A percentile compares a stretch with the other conserved stretches of the same genome.
Conservation (phyloP, 2,797 vertebrate species). For the Anas capensis region DNA sequence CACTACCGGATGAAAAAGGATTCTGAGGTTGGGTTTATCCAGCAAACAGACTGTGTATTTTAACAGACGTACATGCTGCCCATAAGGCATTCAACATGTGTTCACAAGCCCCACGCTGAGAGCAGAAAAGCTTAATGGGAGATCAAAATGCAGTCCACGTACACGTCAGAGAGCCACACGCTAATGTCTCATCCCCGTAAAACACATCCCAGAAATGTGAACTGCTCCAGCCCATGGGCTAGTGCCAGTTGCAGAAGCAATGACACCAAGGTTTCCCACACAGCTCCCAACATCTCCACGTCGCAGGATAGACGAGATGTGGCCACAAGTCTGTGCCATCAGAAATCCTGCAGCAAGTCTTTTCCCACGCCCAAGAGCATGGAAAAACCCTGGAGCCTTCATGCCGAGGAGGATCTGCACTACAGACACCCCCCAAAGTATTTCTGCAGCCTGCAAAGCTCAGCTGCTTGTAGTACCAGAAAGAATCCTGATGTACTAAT, state of each 20-base stretch:
- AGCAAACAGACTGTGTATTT: background rate
- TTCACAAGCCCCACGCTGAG: background rate
- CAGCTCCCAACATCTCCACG: background rate
- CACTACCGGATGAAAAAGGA: background rate
- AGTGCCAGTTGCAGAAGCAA: background rate
- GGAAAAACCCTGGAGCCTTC: background rate
- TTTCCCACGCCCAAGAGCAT: background rate
- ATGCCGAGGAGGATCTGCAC: background rate
- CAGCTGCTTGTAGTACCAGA: background rate
- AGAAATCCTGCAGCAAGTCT: background rate
- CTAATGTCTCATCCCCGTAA: background rate
- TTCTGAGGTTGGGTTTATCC: background rate
- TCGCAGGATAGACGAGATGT: accelerated
- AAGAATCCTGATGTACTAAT: background rate
- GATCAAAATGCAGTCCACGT: background rate
- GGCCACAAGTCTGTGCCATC: accelerated
- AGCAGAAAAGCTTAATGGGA: background rate
- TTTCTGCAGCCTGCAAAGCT: background rate
- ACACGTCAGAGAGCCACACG: background rate
- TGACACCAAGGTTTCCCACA: background rate
- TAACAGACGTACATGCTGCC: background rate
- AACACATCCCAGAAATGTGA: background rate
- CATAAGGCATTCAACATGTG: background rate
- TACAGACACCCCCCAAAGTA: background rate
- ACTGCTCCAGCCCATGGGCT: background rate